A percentile compares a stretch with the other conserved stretches of the same genome.
These are phyloP conservation scores for Lota lota DNA, from an alignment of 2,113 vertebrate species.

Conservation along the genomic window DNA sequence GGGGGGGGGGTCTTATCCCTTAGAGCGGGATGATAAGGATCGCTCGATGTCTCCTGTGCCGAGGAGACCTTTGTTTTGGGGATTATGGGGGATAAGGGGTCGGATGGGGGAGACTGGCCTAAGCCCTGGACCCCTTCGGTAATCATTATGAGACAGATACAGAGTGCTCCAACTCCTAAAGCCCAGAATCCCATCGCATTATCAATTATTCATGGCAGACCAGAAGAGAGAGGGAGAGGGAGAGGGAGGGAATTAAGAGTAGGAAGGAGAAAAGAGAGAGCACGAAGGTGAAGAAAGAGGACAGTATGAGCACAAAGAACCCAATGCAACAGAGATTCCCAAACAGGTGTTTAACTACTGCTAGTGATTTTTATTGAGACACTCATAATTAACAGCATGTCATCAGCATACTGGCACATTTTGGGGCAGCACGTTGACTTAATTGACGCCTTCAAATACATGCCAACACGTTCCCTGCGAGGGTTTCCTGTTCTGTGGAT, in stretches of 20 bases:
- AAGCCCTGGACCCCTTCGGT: conserved; percentile 60
- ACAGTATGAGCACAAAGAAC: too few species aligned
- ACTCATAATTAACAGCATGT: too few species aligned
- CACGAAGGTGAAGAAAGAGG: too few species aligned
- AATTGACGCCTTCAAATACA: too few species aligned
- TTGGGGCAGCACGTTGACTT: too few species aligned
- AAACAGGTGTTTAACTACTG: too few species aligned
- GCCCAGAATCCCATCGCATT: conserved; percentile 50
- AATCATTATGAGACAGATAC: conserved; percentile 64
- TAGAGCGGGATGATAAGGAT: conserved; percentile 67
- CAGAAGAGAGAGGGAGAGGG: conserved; percentile 3
- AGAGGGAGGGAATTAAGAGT: conserved; percentile 11
- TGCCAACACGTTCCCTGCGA: too few species aligned
- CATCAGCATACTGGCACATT: too few species aligned
- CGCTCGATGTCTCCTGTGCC: conserved; percentile 55
- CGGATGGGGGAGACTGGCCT: conserved; percentile 53
- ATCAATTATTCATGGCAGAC: conserved; percentile 62
- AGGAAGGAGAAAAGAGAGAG: conserved; percentile 1
- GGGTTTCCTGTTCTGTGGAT: too few species aligned
- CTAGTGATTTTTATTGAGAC: too few species aligned
- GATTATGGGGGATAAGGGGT: conserved; percentile 67
- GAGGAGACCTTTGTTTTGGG: conserved; percentile 70
- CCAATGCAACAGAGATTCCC: too few species aligned
- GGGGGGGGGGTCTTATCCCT: conserved; percentile 53
- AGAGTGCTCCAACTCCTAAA: conserved; percentile 52